Percentiles rank a stretch among this genome's conserved stretches.
phyloP scores from a whole-genome alignment of 2,113 vertebrate genomes.

The Chloroceryle aenea region DNA sequence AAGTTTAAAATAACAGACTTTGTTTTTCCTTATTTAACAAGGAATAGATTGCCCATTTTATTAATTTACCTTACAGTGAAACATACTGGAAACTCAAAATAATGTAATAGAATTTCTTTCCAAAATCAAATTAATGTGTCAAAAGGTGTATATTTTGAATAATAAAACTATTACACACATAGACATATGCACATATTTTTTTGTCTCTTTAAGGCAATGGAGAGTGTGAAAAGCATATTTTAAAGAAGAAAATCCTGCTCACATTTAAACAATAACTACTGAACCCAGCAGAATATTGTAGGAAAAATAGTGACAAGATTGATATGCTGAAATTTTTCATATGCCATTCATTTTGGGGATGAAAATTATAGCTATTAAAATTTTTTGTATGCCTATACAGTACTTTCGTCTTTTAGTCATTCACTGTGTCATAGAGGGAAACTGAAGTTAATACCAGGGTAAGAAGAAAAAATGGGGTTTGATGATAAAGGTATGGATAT shows the following conservation, averaged over 20 bases:
- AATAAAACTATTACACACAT: neutral
- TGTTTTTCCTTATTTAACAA: neutral
- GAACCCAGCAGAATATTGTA: neutral
- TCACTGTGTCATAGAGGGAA: neutral
- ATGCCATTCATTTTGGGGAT: neutral
- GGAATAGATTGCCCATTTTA: neutral
- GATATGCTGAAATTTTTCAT: neutral
- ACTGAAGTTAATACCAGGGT: neutral
- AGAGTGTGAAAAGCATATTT: neutral
- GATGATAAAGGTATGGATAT: neutral
- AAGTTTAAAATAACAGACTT: neutral
- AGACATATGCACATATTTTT: neutral
- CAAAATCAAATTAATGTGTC: neutral
- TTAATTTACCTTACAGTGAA: neutral
- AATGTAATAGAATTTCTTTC: neutral
- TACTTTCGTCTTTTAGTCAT: neutral
- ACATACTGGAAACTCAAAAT: neutral
- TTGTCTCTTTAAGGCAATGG: neutral
- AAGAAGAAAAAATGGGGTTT: neutral
- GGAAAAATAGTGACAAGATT: neutral
- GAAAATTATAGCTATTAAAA: neutral
- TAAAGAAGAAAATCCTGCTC: neutral
- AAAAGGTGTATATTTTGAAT: neutral
- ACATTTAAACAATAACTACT: neutral
- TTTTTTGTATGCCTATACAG: neutral